Conservation (phyloP, 1,140 invertebrate species). For the Druon quercuslanigerum region DNA sequence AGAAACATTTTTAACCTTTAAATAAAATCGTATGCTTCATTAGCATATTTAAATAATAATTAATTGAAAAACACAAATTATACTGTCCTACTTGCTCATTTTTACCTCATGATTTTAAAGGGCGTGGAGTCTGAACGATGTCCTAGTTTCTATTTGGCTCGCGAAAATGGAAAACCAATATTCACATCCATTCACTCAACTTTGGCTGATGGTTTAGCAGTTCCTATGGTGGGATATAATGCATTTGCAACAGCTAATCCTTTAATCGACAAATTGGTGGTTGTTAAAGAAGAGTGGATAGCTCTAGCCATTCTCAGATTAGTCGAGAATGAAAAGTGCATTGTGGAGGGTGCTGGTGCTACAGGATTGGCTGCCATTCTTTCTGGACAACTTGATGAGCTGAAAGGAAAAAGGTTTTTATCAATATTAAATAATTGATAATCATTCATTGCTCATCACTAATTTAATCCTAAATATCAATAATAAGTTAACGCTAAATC, state of each 20-base stretch:
- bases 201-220: slow-evolving; percentile 93
- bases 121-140: slow-evolving; percentile 95
- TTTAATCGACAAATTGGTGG: slow-evolving; percentile 90
- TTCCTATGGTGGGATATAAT: slow-evolving; percentile 92
- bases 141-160: slow-evolving; percentile 86
- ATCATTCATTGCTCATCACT: too few relatives aligned
- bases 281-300: slow-evolving; percentile 90
- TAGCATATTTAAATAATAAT: too few relatives aligned
- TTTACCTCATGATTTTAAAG: slow-evolving; percentile 72
- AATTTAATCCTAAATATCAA: too few relatives aligned
- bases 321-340: slow-evolving; percentile 93
- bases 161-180: slow-evolving; percentile 83
- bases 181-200: slow-evolving; percentile 84
- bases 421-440: too few relatives aligned
- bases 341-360: slow-evolving; percentile 95
- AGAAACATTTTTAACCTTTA: too few relatives aligned
- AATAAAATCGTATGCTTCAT: too few relatives aligned
- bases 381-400: slow-evolving; percentile 87
- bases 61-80: too few relatives aligned
- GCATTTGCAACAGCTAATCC: slow-evolving; percentile 86
- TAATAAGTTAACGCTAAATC: too few relatives aligned
- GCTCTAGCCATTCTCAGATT: slow-evolving; percentile 91
- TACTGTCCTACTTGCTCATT: too few relatives aligned
- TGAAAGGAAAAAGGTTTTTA: slow-evolving; percentile 88
- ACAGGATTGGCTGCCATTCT: slow-evolving; percentile 91